These are phyloP conservation scores for Miltochrista miniata DNA, from an alignment of 2,888 invertebrate species.

Conservation along the genomic window DNA sequence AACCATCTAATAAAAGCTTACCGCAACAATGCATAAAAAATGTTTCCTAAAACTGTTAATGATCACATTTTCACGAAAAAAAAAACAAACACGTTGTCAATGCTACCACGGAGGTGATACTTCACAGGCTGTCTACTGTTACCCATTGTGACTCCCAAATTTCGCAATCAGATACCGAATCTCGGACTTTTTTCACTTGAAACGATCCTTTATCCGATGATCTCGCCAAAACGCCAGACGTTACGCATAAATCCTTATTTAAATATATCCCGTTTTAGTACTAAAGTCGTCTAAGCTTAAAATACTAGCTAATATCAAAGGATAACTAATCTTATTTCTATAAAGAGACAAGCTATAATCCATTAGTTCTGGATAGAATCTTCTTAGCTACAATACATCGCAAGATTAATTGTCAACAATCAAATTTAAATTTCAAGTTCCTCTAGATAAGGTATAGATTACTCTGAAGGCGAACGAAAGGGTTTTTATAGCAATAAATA, in stretches of 20 bases:
- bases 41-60: conserved; percentile 38
- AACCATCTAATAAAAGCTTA: no score
- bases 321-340: conserved; percentile 38
- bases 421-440: conserved; percentile 18
- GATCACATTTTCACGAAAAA: conserved; percentile 30
- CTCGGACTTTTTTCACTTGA: conserved; percentile 63
- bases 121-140: conserved; percentile 45
- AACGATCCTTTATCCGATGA: conserved; percentile 74
- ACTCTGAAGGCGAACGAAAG: conserved; percentile 37
- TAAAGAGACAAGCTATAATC: conserved; percentile 40
- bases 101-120: conserved; percentile 48
- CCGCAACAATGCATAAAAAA: conserved; percentile 15
- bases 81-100: conserved; percentile 35
- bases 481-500: conserved; percentile 83
- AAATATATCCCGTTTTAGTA: conserved; percentile 67
- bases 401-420: conserved; percentile 32
- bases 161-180: conserved; percentile 57
- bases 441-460: conserved; percentile 36
- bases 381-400: conserved; percentile 35
- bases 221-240: conserved; percentile 82
- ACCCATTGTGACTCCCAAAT: conserved; percentile 62
- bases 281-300: conserved; percentile 43
- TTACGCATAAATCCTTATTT: conserved; percentile 83
- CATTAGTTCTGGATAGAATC: conserved; percentile 27
- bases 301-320: conserved; percentile 19